These are phyloP conservation scores for Heloderma charlesbogerti DNA, from an alignment of 2,113 vertebrate genomes.

Conservation along the genomic window DNA sequence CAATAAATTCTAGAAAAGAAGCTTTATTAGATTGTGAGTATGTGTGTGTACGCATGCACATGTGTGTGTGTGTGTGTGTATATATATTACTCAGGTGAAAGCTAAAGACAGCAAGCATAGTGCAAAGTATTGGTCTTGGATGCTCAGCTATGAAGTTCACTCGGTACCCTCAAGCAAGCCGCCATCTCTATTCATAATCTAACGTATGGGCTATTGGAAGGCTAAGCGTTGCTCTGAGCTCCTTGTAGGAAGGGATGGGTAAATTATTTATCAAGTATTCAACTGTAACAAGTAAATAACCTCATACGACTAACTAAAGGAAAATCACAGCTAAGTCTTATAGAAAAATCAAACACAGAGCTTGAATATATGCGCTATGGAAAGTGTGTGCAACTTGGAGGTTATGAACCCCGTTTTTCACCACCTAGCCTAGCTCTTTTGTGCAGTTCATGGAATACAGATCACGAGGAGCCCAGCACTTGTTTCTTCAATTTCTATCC, in stretches of 20 bases:
- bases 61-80: too few relatives aligned
- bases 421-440: background rate
- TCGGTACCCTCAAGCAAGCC: background rate
- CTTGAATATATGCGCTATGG: background rate
- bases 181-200: background rate
- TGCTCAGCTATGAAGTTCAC: background rate
- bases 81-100: background rate
- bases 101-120: background rate
- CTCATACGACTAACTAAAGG: background rate
- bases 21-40: fast-evolving
- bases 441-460: background rate
- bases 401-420: background rate
- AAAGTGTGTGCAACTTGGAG: background rate
- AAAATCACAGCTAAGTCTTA: background rate
- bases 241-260: background rate
- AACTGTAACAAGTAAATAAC: background rate
- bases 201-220: background rate
- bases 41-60: background rate
- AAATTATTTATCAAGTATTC: background rate
- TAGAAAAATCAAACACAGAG: background rate
- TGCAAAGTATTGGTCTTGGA: background rate
- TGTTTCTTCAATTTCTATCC: background rate
- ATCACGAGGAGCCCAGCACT: background rate
- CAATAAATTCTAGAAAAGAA: background rate
- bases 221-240: background rate